Percentiles rank a stretch among this genome's conserved stretches.
phyloP scores from a whole-genome alignment of 2,797 vertebrate species.

The Hoplostethus mediterraneus region DNA sequence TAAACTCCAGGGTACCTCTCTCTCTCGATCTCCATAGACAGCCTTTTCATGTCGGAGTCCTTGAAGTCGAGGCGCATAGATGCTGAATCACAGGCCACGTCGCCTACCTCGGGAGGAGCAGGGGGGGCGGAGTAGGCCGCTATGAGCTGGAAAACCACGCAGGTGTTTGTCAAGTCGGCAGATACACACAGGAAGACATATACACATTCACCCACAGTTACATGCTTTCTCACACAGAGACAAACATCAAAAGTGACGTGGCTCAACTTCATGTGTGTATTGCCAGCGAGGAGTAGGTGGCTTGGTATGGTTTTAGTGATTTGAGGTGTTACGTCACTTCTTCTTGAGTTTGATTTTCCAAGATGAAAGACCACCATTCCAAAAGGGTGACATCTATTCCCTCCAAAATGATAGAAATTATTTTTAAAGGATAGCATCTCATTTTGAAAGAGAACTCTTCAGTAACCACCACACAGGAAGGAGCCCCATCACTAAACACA shows the following conservation, averaged over 20 bases:
- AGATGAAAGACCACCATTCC: background rate
- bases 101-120: slow-evolving; percentile 78
- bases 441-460: too few relatives aligned
- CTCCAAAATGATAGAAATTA: too few relatives aligned
- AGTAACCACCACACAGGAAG: background rate
- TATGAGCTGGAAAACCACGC: slow-evolving; percentile 75
- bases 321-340: background rate
- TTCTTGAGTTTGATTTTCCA: background rate
- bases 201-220: background rate
- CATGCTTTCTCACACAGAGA: background rate
- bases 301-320: background rate
- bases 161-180: slow-evolving; percentile 2
- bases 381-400: background rate
- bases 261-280: background rate
- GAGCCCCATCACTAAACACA: background rate
- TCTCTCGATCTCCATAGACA: slow-evolving; percentile 95
- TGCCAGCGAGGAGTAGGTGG: background rate
- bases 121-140: slow-evolving; percentile 84
- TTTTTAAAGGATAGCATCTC: too few relatives aligned
- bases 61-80: slow-evolving; percentile 88
- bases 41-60: slow-evolving; percentile 93
- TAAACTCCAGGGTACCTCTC: slow-evolving; percentile 83
- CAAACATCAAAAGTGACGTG: background rate
- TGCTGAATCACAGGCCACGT: slow-evolving; percentile 81
- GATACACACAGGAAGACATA: background rate